Evolutionary conservation across 2,888 invertebrate genomes (phyloP).

Genomic region (Sminthurinus aureus): DNA sequence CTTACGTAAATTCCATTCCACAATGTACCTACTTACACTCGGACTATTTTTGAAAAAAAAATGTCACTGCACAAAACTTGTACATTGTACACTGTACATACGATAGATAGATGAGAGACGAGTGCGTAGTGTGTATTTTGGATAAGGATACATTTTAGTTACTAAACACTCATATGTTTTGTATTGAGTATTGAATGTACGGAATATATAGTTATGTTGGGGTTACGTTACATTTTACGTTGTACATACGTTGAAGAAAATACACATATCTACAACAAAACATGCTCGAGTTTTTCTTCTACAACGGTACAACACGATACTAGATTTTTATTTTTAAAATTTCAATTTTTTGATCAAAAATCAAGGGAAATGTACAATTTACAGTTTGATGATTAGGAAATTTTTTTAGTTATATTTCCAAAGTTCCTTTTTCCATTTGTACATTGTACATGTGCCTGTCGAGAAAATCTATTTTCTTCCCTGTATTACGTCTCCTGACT

Average conservation of each 20-base stretch:
- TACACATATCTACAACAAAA: neutral
- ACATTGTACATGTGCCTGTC: neutral
- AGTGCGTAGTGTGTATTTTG: too few relatives aligned
- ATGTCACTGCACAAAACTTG: too few relatives aligned
- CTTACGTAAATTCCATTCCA: neutral
- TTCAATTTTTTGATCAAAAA: too few relatives aligned
- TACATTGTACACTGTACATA: too few relatives aligned
- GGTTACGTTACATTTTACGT: neutral
- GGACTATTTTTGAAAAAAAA: neutral
- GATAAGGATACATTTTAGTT: too few relatives aligned
- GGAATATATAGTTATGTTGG: neutral
- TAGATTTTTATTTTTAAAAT: too few relatives aligned
- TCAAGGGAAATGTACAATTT: too few relatives aligned
- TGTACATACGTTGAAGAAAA: neutral
- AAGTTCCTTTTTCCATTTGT: neutral
- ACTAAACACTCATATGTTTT: neutral
- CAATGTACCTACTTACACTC: neutral
- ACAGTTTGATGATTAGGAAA: too few relatives aligned
- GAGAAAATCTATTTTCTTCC: slow-evolving; percentile 28
- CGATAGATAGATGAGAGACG: too few relatives aligned
- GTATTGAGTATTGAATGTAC: neutral
- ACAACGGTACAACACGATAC: neutral
- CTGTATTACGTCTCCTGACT: slow-evolving; percentile 29
- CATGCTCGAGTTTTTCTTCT: neutral
- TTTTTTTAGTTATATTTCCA: too few relatives aligned